phyloP scores from a whole-genome alignment of 2,797 vertebrate genomes.

The Pitangus sulphuratus region DNA sequence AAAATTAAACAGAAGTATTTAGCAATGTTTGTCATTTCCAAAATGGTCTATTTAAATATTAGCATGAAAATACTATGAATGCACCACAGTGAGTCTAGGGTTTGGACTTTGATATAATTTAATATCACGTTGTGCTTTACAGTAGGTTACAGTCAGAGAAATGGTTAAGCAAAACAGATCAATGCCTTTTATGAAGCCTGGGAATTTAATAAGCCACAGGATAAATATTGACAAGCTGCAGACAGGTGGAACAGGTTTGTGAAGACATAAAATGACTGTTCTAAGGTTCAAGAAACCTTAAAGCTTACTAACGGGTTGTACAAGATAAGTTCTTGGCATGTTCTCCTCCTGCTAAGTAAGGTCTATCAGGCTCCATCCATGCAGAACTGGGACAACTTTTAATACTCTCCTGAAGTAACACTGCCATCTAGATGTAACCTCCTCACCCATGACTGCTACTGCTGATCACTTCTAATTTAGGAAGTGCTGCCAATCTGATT shows the following conservation, averaged over 20 bases:
- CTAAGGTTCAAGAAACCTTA: slow-evolving; percentile 20
- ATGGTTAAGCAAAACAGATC: slow-evolving; percentile 25
- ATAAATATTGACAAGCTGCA: slow-evolving; percentile 46
- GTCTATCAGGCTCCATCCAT: background rate
- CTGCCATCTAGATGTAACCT: slow-evolving; percentile 38
- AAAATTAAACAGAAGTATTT: background rate
- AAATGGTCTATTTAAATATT: background rate
- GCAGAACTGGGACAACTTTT: background rate
- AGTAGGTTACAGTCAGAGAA: background rate
- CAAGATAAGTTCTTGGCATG: background rate
- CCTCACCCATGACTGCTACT: background rate
- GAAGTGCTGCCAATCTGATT: background rate
- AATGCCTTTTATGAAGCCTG: slow-evolving; percentile 33
- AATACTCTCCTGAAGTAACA: background rate
- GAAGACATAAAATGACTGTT: background rate
- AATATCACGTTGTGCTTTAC: background rate
- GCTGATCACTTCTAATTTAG: background rate
- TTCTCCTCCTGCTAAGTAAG: background rate
- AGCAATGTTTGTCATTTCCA: background rate
- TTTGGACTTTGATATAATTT: background rate
- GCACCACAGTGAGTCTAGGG: background rate
- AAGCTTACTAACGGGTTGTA: slow-evolving; percentile 3
- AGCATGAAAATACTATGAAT: background rate
- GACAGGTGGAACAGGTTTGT: slow-evolving; percentile 48
- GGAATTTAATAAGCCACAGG: slow-evolving; percentile 14